phyloP scores from a whole-genome alignment of 2,888 invertebrate species.

The Hofmannophila pseudospretella region DNA sequence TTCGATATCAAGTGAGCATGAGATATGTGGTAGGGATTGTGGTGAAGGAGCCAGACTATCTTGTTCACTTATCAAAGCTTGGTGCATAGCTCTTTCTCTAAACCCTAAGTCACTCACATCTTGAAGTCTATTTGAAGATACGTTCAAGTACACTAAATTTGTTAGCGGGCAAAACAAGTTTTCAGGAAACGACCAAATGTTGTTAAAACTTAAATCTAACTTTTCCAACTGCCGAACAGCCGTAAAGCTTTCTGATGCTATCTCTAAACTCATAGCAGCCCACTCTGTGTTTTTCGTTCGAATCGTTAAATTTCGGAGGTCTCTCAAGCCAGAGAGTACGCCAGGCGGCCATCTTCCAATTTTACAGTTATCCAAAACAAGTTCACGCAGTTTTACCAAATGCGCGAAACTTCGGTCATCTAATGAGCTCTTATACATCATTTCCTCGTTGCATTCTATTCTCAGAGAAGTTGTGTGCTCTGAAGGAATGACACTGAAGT shows the following conservation, averaged over 20 bases:
- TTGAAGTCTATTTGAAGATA: conserved; percentile 91
- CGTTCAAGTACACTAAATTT: conserved; percentile 88
- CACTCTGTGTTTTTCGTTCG: conserved; percentile 90
- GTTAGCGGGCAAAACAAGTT: conserved; percentile 90
- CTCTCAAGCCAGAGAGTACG: conserved; percentile 86
- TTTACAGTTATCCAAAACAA: conserved; percentile 92
- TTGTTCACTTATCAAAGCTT: conserved; percentile 81
- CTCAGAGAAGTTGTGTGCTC: conserved; percentile 88
- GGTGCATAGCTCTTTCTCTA: conserved; percentile 83
- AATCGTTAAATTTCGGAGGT: conserved; percentile 90
- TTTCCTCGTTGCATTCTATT: conserved; percentile 88
- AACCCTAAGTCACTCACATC: conserved; percentile 93
- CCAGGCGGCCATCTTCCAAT: conserved; percentile 89
- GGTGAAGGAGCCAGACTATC: conserved; percentile 64
- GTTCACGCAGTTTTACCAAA: conserved; percentile 86
- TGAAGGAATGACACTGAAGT: conserved; percentile 91
- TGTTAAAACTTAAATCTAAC: conserved; percentile 91
- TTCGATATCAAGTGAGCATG: conserved; percentile 89
- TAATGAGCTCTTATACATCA: conserved; percentile 87
- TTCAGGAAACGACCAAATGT: conserved; percentile 93
- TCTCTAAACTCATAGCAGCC: conserved; percentile 90
- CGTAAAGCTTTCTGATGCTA: conserved; percentile 87
- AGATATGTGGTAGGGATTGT: conserved; percentile 60
- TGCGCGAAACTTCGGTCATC: conserved; percentile 88
- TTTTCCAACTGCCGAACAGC: conserved; percentile 88